phyloP scores from a whole-genome alignment of 2,113 vertebrate species.

The Pluvialis apricaria region DNA sequence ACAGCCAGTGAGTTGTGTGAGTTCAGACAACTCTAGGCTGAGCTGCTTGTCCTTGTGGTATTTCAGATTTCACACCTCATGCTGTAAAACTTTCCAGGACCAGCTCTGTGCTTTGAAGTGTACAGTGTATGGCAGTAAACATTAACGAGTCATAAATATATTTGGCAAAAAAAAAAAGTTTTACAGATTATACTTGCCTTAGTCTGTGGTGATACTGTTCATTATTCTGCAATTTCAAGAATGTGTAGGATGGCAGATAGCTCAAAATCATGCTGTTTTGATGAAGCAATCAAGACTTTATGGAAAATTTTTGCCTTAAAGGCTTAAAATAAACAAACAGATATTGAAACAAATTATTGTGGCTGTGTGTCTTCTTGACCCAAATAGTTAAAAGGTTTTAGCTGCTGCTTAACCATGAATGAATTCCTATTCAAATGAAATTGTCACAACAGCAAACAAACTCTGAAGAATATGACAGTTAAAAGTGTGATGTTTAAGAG shows the following conservation, averaged over 20 bases:
- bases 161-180: neutral
- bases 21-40: neutral
- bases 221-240: slow-evolving; percentile 38
- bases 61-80: slow-evolving; percentile 59
- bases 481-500: neutral
- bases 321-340: neutral
- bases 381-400: neutral
- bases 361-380: neutral
- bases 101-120: slow-evolving; percentile 40
- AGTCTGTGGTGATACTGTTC: neutral
- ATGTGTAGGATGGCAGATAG: neutral
- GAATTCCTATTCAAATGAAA: slow-evolving; percentile 7
- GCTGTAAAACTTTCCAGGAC: slow-evolving; percentile 46
- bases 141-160: slow-evolving; percentile 5
- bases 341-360: neutral
- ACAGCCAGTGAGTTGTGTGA: neutral
- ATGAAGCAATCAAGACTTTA: neutral
- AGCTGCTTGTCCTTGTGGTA: slow-evolving; percentile 19
- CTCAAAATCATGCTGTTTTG: neutral
- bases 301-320: neutral
- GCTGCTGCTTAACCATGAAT: neutral
- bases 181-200: neutral
- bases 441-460: neutral
- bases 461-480: neutral
- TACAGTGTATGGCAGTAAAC: neutral